Evolutionary conservation across 2,888 invertebrate species (phyloP), one percentile per base, ranked within the genome.

Genomic region (Cantharis flavilabris): DNA sequence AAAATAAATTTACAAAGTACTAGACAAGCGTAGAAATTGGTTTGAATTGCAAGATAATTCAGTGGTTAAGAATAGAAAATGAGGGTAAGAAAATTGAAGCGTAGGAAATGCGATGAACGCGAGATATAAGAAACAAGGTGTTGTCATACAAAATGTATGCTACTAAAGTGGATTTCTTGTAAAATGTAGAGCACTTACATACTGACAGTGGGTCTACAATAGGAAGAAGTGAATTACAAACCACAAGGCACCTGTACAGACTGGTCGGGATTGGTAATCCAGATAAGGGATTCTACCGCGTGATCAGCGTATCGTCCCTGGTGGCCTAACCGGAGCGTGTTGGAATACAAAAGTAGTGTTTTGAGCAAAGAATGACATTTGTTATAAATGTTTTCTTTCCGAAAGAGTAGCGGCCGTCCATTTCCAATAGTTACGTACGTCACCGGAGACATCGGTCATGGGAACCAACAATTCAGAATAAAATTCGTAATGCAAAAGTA

Each of bases 101-200:
- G 84, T 82, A 81, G 80, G 83, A 80, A 82, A 80, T 80, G 79
- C 80, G 79, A 79, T 80, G 78, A 79, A 80, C 80, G 78, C 80
- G 81, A 82, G 82, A 81, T 83, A 83, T 81, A 83, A 82, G 82
- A 84, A 49, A 82, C 80, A 82, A 83, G 83, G 84, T 84, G 83
- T 84, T 83, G 85, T 85, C 86, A 86, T 87, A 85, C 85, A 87
- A 87, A 85, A 87, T 87, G 86, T 84, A 87, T 87, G 86, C 81
- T 82, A 81, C 84, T 86, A 85, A 84, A 87, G 87, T 86, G 86
- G 85, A 87, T 87, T 87, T 85, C 84, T 84, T 83, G 73, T 79
- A 74, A 79, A 79, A 79, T 77, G 79, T 75, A 75, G 80, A 80
- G 75, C 77, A 72, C 73, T 77, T 77, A 77, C 73, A 75, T 72